These are phyloP conservation scores for Pachycephala philippinensis DNA, from an alignment of 2,113 vertebrate genomes.

Conservation along the genomic window DNA sequence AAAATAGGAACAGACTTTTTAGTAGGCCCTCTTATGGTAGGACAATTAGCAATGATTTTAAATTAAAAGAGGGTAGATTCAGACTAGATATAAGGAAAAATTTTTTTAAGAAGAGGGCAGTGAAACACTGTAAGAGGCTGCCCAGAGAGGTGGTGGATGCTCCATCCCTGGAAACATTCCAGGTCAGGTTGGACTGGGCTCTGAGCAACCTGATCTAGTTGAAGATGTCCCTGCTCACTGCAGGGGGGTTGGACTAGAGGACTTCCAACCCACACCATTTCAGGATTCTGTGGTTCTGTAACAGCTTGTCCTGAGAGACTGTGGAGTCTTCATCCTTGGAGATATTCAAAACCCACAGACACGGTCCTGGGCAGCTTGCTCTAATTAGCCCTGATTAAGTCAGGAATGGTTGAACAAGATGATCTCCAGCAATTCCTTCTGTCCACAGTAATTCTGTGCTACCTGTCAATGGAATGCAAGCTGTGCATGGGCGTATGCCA, in stretches of 20 bases:
- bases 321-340: background rate
- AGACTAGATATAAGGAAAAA: background rate
- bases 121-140: background rate
- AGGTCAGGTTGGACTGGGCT: background rate
- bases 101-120: background rate
- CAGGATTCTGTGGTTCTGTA: background rate
- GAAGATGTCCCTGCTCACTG: background rate
- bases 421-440: background rate
- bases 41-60: background rate
- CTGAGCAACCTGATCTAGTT: background rate
- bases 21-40: background rate
- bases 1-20: background rate
- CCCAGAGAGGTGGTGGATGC: background rate
- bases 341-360: background rate
- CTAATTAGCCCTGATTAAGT: background rate
- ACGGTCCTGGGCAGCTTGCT: background rate
- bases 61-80: background rate
- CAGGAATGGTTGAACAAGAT: background rate
- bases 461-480: background rate
- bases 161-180: background rate
- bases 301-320: background rate
- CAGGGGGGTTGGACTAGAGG: background rate
- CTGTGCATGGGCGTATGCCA: background rate
- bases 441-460: background rate
- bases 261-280: background rate